Percentiles rank a stretch among this genome's conserved stretches.
These are phyloP conservation scores for Scolanthus callimorphus DNA, from an alignment of 92 coral and sea anemone species.

Conservation along the genomic window DNA sequence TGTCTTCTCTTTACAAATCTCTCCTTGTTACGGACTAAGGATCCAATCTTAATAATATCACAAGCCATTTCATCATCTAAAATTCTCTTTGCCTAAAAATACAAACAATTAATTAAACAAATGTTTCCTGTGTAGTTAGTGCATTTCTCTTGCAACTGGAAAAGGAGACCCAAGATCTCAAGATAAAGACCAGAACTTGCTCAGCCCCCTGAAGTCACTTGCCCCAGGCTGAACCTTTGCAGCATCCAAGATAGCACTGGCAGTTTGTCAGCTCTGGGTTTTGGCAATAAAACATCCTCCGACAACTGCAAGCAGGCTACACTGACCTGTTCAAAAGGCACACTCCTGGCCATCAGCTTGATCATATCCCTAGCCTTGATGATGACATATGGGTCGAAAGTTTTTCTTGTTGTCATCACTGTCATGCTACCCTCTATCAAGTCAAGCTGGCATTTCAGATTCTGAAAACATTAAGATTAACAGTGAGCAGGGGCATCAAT, in stretches of 20 bases:
- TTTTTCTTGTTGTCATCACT: slow-evolving; percentile 81
- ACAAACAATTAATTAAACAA: not conserved
- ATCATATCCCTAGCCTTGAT: slow-evolving; percentile 98
- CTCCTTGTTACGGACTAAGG: slow-evolving; percentile 92
- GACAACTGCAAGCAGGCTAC: too few species aligned
- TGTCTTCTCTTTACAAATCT: slow-evolving; percentile 98
- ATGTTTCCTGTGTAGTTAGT: not conserved
- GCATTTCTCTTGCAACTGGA: too few species aligned
- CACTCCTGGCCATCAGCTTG: slow-evolving; percentile 95
- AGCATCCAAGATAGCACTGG: too few species aligned
- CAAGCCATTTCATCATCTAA: slow-evolving; percentile 86
- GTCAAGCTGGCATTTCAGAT: slow-evolving; percentile 79
- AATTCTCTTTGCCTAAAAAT: slow-evolving; percentile 80
- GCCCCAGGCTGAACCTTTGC: too few species aligned
- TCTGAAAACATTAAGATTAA: too few species aligned
- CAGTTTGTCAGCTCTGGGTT: too few species aligned
- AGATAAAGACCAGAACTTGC: too few species aligned
- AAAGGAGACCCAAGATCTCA: too few species aligned
- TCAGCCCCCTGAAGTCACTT: too few species aligned
- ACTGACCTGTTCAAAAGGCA: slow-evolving; percentile 99
- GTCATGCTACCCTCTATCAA: slow-evolving; percentile 98
- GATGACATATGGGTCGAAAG: slow-evolving; percentile 93
- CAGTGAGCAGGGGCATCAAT: too few species aligned
- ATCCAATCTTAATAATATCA: slow-evolving; percentile 89
- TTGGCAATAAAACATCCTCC: too few species aligned